phyloP scores from a whole-genome alignment of 2,888 invertebrate genomes.

The Mechanitis messenoides region DNA sequence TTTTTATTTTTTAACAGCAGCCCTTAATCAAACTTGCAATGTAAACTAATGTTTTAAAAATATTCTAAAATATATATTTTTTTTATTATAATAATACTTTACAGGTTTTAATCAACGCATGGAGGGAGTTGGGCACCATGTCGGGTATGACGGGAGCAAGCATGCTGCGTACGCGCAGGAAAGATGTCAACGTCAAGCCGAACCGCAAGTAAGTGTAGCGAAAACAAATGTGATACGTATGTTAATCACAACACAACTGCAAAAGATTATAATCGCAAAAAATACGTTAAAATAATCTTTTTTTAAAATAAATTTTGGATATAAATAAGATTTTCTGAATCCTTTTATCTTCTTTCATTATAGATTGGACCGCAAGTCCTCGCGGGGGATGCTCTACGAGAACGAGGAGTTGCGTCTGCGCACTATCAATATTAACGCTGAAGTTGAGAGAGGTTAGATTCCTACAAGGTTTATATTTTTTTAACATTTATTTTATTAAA shows the following conservation, averaged over 20 bases:
- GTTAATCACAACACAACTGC: too few relatives aligned
- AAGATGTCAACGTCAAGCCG: constrained; percentile 92
- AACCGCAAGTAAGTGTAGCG: constrained; percentile 82
- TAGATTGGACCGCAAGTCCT: constrained; percentile 92
- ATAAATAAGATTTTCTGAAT: not conserved
- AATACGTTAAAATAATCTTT: too few relatives aligned
- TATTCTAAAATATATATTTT: too few relatives aligned
- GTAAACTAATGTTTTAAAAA: too few relatives aligned
- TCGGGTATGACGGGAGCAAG: constrained; percentile 79
- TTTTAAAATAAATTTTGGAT: not conserved
- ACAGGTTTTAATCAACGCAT: constrained; percentile 57
- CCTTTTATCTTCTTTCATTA: constrained; percentile 10
- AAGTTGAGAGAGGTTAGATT: constrained; percentile 88
- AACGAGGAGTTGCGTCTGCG: constrained; percentile 92
- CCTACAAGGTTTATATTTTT: not conserved
- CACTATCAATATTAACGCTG: constrained; percentile 94
- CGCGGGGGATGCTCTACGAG: constrained; percentile 95
- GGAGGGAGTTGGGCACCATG: constrained; percentile 63
- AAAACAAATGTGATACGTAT: too few relatives aligned
- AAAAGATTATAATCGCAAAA: too few relatives aligned
- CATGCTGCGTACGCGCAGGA: constrained; percentile 91
- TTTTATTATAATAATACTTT: constrained; percentile 3
- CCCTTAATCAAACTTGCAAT: too few relatives aligned
- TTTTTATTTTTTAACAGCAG: too few relatives aligned
- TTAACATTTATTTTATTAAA: too few relatives aligned